Percentiles rank a stretch among this genome's conserved stretches.
phyloP scores from a whole-genome alignment of 2,797 vertebrate genomes.

The Syndactyla subalaris region DNA sequence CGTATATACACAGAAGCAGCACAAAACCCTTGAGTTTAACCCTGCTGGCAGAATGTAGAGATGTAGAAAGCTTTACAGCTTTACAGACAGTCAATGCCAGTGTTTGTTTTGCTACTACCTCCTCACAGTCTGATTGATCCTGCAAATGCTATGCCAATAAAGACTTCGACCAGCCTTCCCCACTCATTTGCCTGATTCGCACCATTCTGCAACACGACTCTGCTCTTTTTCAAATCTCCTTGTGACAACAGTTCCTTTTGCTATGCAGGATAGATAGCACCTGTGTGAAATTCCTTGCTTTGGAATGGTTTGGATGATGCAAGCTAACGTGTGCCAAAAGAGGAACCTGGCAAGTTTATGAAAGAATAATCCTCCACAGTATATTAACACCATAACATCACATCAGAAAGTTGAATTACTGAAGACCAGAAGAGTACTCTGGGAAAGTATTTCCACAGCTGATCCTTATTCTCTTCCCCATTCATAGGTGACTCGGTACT shows the following conservation, averaged over 20 bases:
- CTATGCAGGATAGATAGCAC: fast-evolving
- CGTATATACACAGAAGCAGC: neutral
- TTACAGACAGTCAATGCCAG: neutral
- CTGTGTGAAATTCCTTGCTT: neutral
- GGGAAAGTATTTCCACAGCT: neutral
- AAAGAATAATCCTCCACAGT: neutral
- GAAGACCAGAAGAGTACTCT: neutral
- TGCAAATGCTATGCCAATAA: neutral
- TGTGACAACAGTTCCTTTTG: neutral
- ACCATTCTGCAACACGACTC: neutral
- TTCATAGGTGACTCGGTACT: neutral
- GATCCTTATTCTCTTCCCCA: neutral
- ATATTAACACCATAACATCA: neutral
- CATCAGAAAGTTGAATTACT: neutral
- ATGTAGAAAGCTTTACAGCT: neutral
- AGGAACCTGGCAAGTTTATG: neutral
- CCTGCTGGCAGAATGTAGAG: neutral
- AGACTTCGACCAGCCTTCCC: neutral
- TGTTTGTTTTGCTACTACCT: neutral
- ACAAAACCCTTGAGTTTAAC: neutral
- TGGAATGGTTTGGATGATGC: neutral
- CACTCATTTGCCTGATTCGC: neutral
- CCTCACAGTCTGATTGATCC: neutral
- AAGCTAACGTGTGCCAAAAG: neutral
- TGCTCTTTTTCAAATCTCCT: neutral